These are phyloP conservation scores for Amia ocellicauda DNA, from an alignment of 2,113 vertebrate genomes.

Conservation along the genomic window DNA sequence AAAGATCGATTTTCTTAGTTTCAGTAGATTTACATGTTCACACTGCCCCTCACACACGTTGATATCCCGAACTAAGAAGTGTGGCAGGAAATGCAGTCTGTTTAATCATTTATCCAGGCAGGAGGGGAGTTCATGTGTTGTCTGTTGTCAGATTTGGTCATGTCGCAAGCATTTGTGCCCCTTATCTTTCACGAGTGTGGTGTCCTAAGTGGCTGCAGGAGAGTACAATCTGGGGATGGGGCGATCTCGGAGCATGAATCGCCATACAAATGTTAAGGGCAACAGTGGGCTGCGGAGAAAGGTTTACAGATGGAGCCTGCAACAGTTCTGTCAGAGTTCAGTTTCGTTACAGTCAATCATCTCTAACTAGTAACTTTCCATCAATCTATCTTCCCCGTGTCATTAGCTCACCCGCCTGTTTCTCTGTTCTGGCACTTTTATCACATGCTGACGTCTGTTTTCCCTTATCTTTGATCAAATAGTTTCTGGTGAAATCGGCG, in stretches of 20 bases:
- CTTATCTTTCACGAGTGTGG: background rate
- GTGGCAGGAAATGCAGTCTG: background rate
- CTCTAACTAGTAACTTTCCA: background rate
- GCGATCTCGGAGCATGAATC: constrained; percentile 3
- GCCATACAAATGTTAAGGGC: background rate
- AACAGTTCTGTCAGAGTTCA: background rate
- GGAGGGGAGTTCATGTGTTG: background rate
- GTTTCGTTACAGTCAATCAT: background rate
- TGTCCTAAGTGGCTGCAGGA: background rate
- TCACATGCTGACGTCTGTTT: background rate
- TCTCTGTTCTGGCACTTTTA: background rate
- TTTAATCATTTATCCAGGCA: background rate
- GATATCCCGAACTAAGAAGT: constrained; percentile 1
- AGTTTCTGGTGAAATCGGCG: background rate
- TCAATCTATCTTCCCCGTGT: too few relatives aligned
- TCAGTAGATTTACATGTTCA: too few relatives aligned
- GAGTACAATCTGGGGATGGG: background rate
- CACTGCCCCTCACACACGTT: too few relatives aligned
- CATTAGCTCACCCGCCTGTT: too few relatives aligned
- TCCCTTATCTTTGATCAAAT: background rate
- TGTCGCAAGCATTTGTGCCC: background rate
- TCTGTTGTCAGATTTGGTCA: constrained; percentile 1
- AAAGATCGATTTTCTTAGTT: too few relatives aligned
- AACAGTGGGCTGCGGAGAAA: constrained; percentile 13
- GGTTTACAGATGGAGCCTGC: background rate